Conservation (phyloP, 1,140 invertebrate species). For the Heliconius eleuchia region DNA sequence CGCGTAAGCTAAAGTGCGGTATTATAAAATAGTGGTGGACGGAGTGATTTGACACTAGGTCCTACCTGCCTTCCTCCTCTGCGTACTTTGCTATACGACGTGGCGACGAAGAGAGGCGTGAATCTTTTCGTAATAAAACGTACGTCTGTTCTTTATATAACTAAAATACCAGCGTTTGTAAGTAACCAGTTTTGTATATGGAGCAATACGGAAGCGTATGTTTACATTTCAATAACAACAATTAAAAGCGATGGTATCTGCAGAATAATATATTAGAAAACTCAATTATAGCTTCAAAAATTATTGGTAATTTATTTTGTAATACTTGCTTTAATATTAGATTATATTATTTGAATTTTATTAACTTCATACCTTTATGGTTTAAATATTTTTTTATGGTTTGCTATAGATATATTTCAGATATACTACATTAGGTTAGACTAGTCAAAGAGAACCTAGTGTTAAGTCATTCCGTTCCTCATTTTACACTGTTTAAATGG, state of each 20-base stretch:
- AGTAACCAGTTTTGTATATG: not conserved
- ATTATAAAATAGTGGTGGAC: not conserved
- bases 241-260: conserved; percentile 53
- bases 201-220: conserved; percentile 27
- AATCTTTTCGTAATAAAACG: too few species aligned
- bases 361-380: too few species aligned
- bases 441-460: too few species aligned
- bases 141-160: too few species aligned
- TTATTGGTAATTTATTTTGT: conserved; percentile 22
- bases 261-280: conserved; percentile 37
- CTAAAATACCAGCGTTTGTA: too few species aligned
- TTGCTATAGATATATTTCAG: too few species aligned
- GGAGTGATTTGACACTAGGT: not conserved
- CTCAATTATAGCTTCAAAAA: conserved; percentile 40
- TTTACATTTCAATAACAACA: conserved; percentile 44
- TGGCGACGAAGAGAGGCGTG: too few species aligned
- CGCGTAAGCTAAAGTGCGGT: not conserved
- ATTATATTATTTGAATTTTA: not conserved
- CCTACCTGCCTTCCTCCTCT: too few species aligned
- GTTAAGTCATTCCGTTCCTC: too few species aligned
- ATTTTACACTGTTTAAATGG: too few species aligned
- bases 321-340: not conserved
- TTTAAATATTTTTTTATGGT: not conserved
- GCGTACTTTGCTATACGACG: not conserved
- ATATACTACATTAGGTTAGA: too few species aligned